These are phyloP conservation scores for Himalopsyche kuldschensis DNA, from an alignment of 2,888 invertebrate genomes.

Conservation along the genomic window DNA sequence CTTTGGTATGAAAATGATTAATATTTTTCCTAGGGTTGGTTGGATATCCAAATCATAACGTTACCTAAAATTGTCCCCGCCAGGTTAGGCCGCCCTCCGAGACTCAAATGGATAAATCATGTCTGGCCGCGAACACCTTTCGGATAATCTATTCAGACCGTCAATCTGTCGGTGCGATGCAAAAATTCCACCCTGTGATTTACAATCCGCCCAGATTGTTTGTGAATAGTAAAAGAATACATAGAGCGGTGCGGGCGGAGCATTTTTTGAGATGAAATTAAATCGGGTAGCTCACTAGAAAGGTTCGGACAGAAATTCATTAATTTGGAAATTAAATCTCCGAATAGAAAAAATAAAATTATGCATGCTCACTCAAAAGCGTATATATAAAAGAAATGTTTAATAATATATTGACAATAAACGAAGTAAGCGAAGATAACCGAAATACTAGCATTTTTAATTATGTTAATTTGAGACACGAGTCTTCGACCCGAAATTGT, in stretches of 20 bases:
- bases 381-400: no score
- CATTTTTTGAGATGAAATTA: background rate
- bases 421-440: no score
- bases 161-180: slow-evolving; percentile 9
- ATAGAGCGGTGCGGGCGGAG: background rate
- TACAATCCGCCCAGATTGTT: background rate
- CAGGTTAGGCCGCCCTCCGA: background rate
- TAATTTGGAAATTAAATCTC: no score
- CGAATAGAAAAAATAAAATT: no score
- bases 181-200: slow-evolving; percentile 14
- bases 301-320: no score
- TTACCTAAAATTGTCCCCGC: background rate
- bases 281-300: background rate
- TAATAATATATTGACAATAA: no score
- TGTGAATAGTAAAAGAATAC: background rate
- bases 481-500: no score
- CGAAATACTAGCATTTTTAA: no score
- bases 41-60: background rate
- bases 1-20: background rate
- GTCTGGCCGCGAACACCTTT: slow-evolving; percentile 17
- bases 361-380: no score
- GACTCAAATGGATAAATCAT: slow-evolving; percentile 34
- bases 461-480: no score
- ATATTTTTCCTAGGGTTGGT: background rate
- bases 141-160: slow-evolving; percentile 12